Conservation (phyloP, 2,113 vertebrate species). For the Amphiprion percula region DNA sequence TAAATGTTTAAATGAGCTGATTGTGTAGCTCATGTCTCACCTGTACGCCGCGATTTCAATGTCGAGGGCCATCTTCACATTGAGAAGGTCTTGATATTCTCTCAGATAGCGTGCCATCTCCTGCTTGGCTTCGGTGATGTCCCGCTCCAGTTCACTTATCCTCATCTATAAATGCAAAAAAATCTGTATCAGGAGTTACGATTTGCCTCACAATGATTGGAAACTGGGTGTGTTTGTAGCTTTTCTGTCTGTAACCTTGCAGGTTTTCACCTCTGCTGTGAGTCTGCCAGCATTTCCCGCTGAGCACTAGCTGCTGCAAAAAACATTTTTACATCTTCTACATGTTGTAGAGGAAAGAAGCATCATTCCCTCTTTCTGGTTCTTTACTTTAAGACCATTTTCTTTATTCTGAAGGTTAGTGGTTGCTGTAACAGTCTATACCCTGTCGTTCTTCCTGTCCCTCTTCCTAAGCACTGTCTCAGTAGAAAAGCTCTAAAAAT, state of each 20-base stretch:
- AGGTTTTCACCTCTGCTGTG: slow-evolving; percentile 33
- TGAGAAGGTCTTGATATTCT: slow-evolving; percentile 97
- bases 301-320: slow-evolving; percentile 49
- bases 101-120: slow-evolving; percentile 94
- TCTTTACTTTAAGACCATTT: background rate
- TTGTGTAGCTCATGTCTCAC: slow-evolving; percentile 67
- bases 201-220: background rate
- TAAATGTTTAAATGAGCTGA: background rate
- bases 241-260: slow-evolving; percentile 19
- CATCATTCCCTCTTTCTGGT: background rate
- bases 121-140: slow-evolving; percentile 86
- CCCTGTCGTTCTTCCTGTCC: too few relatives aligned
- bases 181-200: background rate
- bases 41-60: slow-evolving; percentile 98
- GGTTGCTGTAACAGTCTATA: too few relatives aligned
- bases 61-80: slow-evolving; percentile 98
- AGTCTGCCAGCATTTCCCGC: slow-evolving; percentile 26
- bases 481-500: background rate
- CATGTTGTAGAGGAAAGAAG: slow-evolving; percentile 6
- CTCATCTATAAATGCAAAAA: slow-evolving; percentile 75
- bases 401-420: too few relatives aligned
- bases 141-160: slow-evolving; percentile 85
- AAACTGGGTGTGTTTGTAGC: background rate
- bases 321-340: slow-evolving; percentile 14
- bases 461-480: too few relatives aligned